phyloP scores from a whole-genome alignment of 2,113 vertebrate species.

The Propithecus coquereli region DNA sequence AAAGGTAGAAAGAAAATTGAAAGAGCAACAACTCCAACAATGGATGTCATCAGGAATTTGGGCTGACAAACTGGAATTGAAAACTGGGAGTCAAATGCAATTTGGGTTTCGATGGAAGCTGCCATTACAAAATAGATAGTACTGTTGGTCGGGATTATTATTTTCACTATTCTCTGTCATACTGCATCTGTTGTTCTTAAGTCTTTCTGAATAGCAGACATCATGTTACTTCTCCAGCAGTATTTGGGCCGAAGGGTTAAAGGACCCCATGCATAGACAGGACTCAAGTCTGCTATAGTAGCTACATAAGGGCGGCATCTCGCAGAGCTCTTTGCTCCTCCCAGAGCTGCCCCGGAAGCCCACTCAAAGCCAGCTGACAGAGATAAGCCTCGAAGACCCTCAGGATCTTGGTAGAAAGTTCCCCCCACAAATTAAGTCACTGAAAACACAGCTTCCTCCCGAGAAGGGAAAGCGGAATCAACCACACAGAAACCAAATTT shows the following conservation, averaged over 20 bases:
- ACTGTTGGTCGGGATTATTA: neutral
- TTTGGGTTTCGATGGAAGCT: neutral
- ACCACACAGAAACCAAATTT: neutral
- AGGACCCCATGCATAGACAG: neutral
- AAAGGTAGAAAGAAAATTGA: neutral
- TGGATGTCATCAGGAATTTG: neutral
- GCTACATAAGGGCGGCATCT: neutral
- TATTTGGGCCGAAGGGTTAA: neutral
- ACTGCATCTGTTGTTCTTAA: neutral
- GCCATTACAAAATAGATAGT: neutral
- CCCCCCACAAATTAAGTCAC: neutral
- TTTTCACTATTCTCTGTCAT: neutral
- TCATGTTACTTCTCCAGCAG: neutral
- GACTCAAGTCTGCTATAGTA: neutral
- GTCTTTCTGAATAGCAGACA: neutral
- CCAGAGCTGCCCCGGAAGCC: neutral
- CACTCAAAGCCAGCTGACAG: neutral
- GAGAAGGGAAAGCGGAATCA: neutral
- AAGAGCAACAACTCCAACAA: neutral
- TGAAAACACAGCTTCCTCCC: neutral
- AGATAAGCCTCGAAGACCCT: neutral
- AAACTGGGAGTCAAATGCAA: neutral
- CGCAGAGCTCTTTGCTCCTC: neutral
- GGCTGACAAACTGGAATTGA: neutral
- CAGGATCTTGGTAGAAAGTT: neutral